Evolutionary conservation across 2,797 vertebrate genomes (phyloP).

Genomic region (Hoplostethus atlanticus): DNA sequence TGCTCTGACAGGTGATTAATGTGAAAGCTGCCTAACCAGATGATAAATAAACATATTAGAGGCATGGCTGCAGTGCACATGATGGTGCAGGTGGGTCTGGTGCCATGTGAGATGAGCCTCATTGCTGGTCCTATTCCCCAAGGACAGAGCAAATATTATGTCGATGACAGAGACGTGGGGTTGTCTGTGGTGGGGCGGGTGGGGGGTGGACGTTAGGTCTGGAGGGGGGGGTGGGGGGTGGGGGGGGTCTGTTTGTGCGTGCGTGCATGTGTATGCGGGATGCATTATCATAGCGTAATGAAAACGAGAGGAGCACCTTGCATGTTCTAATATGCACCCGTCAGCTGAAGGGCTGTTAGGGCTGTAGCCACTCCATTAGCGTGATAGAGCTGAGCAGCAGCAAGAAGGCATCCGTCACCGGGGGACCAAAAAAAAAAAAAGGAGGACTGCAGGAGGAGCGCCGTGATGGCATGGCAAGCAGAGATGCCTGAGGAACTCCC

Average conservation of each 20-base stretch:
- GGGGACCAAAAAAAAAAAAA: constrained; percentile 36
- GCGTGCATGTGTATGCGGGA: constrained; percentile 4
- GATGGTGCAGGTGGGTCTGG: constrained; percentile 37
- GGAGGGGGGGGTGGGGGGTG: neutral
- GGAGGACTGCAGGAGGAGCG: constrained; percentile 34
- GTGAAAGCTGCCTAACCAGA: constrained; percentile 64
- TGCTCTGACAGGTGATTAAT: constrained; percentile 66
- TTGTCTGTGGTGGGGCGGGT: constrained; percentile 3
- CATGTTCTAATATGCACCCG: constrained; percentile 68
- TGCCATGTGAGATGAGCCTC: constrained; percentile 48
- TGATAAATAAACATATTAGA: constrained; percentile 74
- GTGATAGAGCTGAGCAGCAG: constrained; percentile 62
- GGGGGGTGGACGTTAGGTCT: neutral
- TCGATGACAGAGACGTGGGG: constrained; percentile 30
- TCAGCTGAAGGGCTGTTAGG: constrained; percentile 74
- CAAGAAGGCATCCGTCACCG: constrained; percentile 58
- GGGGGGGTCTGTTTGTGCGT: neutral
- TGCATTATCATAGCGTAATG: constrained; percentile 67
- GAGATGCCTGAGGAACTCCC: neutral
- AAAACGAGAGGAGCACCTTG: constrained; percentile 62
- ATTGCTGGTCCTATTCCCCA: constrained; percentile 48
- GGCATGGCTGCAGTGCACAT: constrained; percentile 43
- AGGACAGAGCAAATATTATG: constrained; percentile 69
- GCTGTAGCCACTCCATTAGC: constrained; percentile 69
- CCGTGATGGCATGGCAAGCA: neutral